phyloP scores from a whole-genome alignment of 2,888 invertebrate genomes.

The Zygothrica quintamaculata region DNA sequence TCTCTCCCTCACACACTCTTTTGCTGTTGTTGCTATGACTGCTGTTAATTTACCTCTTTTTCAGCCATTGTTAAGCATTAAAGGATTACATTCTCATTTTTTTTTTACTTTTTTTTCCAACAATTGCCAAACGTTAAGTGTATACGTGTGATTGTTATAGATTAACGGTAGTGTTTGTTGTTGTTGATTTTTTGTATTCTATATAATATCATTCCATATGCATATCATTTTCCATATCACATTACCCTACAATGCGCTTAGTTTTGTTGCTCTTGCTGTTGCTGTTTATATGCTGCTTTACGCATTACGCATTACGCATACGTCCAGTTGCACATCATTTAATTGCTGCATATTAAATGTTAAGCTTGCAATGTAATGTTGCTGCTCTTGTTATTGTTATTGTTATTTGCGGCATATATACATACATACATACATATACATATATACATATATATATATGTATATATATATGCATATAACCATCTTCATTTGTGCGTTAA shows the following conservation, averaged over 20 bases:
- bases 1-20: no score
- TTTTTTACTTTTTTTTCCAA: no score
- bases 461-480: slow-evolving; percentile 14
- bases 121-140: slow-evolving; percentile 38
- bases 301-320: slow-evolving; percentile 34
- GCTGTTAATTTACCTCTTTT: background rate
- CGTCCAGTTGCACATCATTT: slow-evolving; percentile 38
- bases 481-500: no score
- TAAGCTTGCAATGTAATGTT: slow-evolving; percentile 37
- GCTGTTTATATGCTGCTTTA: no score
- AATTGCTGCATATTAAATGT: slow-evolving; percentile 59
- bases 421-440: background rate
- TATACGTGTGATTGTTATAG: slow-evolving; percentile 13
- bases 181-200: no score
- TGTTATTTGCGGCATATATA: slow-evolving; percentile 13
- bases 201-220: slow-evolving; percentile 1
- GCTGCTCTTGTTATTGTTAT: slow-evolving; percentile 11
- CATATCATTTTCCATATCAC: slow-evolving; percentile 1
- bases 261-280: slow-evolving; percentile 24
- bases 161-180: slow-evolving; percentile 1
- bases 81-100: slow-evolving; percentile 50
- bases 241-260: slow-evolving; percentile 1
- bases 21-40: no score
- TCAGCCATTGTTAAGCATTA: slow-evolving; percentile 22
- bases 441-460: no score